These are phyloP conservation scores for Leptonema lineaticorne DNA, from an alignment of 1,140 invertebrate species.

Conservation along the genomic window DNA sequence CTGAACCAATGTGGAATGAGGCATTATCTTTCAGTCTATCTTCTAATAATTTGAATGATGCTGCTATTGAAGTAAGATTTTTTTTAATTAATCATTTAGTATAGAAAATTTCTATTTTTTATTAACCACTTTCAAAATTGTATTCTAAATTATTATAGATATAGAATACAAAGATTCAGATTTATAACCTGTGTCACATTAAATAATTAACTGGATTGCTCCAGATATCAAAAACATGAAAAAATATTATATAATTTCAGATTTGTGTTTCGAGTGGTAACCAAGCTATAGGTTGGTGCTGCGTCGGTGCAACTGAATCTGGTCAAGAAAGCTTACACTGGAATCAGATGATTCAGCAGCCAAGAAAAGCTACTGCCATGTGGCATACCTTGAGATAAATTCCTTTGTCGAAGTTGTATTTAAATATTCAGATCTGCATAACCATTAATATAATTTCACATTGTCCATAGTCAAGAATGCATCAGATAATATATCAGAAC, in stretches of 20 bases:
- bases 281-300: slow-evolving; percentile 70
- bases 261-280: slow-evolving; percentile 63
- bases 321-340: slow-evolving; percentile 70
- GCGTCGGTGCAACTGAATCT: slow-evolving; percentile 66
- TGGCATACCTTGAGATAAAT: slow-evolving; percentile 76
- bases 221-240: too few relatives aligned
- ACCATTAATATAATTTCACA: too few relatives aligned
- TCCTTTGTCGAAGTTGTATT: slow-evolving; percentile 19
- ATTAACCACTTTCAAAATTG: too few relatives aligned
- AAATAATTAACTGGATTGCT: background rate
- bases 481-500: too few relatives aligned
- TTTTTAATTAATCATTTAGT: slow-evolving; percentile 4
- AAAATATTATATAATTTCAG: slow-evolving; percentile 44
- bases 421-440: background rate
- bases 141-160: too few relatives aligned
- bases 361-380: slow-evolving; percentile 78
- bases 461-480: too few relatives aligned
- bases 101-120: too few relatives aligned
- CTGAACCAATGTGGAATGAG: slow-evolving; percentile 94
- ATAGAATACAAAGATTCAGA: too few relatives aligned
- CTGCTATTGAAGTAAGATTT: slow-evolving; percentile 76
- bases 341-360: slow-evolving; percentile 77
- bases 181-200: too few relatives aligned
- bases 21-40: slow-evolving; percentile 87
- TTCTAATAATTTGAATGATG: slow-evolving; percentile 64